Conservation (phyloP, 2,113 vertebrate species). For the Eurypyga helias region DNA sequence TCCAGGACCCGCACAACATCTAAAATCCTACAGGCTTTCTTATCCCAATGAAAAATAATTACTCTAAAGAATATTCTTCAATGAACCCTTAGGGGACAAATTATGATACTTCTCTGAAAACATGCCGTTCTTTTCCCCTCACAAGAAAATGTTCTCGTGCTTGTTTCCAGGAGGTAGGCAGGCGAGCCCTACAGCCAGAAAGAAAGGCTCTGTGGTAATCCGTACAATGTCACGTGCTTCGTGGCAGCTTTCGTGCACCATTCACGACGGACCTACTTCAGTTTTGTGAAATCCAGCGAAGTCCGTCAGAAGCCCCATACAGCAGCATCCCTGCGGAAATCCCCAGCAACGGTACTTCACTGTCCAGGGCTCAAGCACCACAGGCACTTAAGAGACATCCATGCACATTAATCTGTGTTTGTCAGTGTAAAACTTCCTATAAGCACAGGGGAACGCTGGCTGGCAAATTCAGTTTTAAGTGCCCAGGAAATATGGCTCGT, state of each 20-base stretch:
- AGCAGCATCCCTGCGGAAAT: not conserved
- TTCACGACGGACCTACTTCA: not conserved
- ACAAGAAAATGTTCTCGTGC: conserved; percentile 17
- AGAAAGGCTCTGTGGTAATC: not conserved
- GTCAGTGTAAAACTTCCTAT: not conserved
- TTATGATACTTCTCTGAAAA: conserved; percentile 49
- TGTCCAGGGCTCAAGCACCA: not conserved
- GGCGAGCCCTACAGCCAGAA: not conserved
- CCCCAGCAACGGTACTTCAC: not conserved
- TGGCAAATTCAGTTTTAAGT: not conserved
- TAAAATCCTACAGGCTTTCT: conserved; percentile 37
- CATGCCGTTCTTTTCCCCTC: conserved; percentile 40
- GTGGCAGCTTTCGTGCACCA: not conserved
- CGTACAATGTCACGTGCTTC: not conserved
- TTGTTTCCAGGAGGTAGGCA: conserved; percentile 49
- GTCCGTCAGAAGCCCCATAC: not conserved
- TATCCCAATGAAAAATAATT: conserved; percentile 45
- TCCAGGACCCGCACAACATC: conserved; percentile 41
- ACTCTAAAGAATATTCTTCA: conserved; percentile 47
- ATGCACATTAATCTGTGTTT: not conserved
- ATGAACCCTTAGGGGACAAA: conserved; percentile 48
- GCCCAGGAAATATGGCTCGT: not conserved
- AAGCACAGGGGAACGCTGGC: not conserved
- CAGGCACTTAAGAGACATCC: not conserved
- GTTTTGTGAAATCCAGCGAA: not conserved